phyloP scores from a whole-genome alignment of 2,797 vertebrate genomes.

The Lepus townsendii region DNA sequence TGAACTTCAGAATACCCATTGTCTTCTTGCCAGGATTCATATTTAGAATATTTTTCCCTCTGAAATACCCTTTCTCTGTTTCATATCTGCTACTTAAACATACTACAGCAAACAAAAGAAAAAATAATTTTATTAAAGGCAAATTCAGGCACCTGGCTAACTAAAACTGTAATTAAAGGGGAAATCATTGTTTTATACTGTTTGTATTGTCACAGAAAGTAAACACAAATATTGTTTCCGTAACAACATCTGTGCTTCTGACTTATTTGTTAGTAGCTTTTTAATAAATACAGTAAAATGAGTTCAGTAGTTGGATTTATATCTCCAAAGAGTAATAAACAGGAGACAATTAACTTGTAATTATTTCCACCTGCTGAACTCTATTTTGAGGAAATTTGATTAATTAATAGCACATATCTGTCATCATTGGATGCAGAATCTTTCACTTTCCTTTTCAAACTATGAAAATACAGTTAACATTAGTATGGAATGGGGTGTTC shows the following conservation, averaged over 20 bases:
- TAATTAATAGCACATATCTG: conserved; percentile 88
- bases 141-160: conserved; percentile 66
- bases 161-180: conserved; percentile 70
- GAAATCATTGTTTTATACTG: conserved; percentile 65
- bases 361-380: conserved; percentile 90
- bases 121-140: conserved; percentile 70
- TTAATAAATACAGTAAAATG: conserved; percentile 82
- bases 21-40: neutral
- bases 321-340: conserved; percentile 88
- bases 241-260: conserved; percentile 73
- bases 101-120: conserved; percentile 67
- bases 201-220: conserved; percentile 62
- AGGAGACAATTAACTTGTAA: conserved; percentile 88
- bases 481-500: conserved; percentile 79
- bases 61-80: neutral
- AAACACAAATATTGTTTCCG: conserved; percentile 73
- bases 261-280: conserved; percentile 85
- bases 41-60: neutral
- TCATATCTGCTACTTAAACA: conserved; percentile 56
- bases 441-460: conserved; percentile 72
- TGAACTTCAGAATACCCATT: neutral
- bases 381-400: conserved; percentile 88
- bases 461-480: conserved; percentile 83
- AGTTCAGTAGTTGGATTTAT: conserved; percentile 83
- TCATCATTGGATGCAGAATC: conserved; percentile 83